phyloP scores from a whole-genome alignment of 1,140 invertebrate genomes.

The Neodiprion fabricii region DNA sequence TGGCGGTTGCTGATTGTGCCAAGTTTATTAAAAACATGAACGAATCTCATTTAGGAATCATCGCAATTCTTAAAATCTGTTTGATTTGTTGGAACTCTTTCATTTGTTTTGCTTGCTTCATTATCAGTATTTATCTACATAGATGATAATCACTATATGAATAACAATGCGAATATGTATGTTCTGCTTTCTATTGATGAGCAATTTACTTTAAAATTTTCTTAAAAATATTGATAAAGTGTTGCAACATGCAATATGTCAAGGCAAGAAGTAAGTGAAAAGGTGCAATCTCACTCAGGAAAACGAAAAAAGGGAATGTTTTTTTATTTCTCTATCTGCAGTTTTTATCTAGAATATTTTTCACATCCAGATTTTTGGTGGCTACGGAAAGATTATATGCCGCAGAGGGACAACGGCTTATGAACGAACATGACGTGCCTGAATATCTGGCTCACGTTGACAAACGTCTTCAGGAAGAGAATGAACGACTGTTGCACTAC shows the following conservation, averaged over 20 bases:
- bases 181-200: neutral
- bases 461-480: slow-evolving; percentile 94
- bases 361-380: slow-evolving; percentile 76
- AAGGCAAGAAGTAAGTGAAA: too few species aligned
- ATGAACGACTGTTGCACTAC: slow-evolving; percentile 92
- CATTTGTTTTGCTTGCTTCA: neutral
- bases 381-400: slow-evolving; percentile 93
- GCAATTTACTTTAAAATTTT: too few species aligned
- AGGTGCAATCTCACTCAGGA: too few species aligned
- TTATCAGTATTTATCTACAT: slow-evolving; percentile 8
- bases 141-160: neutral
- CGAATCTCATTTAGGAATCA: neutral
- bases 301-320: too few species aligned
- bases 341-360: slow-evolving; percentile 21
- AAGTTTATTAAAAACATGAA: neutral
- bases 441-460: slow-evolving; percentile 95
- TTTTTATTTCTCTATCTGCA: too few species aligned
- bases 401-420: slow-evolving; percentile 89
- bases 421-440: slow-evolving; percentile 93
- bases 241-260: too few species aligned
- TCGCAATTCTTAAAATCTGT: too few species aligned
- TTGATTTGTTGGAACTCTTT: too few species aligned
- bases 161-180: neutral
- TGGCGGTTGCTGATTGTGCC: too few species aligned
- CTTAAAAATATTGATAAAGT: too few species aligned